A percentile compares a stretch with the other conserved stretches of the same genome.
Evolutionary conservation across 2,113 vertebrate species (phyloP).

Genomic region (Toxotes jaculatrix): DNA sequence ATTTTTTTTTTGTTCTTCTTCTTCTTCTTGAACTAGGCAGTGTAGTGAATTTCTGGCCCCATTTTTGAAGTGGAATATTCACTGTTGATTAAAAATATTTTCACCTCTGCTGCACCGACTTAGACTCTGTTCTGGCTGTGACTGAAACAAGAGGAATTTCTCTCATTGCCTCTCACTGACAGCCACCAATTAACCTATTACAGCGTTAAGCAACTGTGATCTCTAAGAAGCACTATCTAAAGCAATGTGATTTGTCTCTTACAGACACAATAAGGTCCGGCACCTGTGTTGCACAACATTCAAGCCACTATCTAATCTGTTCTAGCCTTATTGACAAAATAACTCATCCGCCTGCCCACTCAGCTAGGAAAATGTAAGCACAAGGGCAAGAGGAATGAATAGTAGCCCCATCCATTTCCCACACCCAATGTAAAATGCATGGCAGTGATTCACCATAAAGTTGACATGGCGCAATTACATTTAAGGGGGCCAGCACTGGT

Average conservation of each 20-base stretch:
- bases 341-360: constrained; percentile 56
- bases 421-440: constrained; percentile 46
- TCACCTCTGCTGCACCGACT: background rate
- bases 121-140: background rate
- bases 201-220: background rate
- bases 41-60: background rate
- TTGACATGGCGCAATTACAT: constrained; percentile 54
- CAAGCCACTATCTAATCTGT: constrained; percentile 37
- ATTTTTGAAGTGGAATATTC: background rate
- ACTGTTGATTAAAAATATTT: background rate
- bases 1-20: no score
- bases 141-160: background rate
- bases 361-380: constrained; percentile 53
- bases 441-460: constrained; percentile 41
- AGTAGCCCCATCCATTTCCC: constrained; percentile 47
- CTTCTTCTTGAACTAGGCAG: background rate
- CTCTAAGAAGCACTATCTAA: background rate
- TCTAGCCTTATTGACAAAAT: constrained; percentile 60
- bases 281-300: constrained; percentile 32
- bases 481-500: constrained; percentile 27
- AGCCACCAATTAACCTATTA: background rate
- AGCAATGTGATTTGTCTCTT: constrained; percentile 2
- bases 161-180: background rate
- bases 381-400: constrained; percentile 26
- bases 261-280: constrained; percentile 27